Conservation (phyloP, 2,888 invertebrate genomes). For the Dynastes grantii region DNA sequence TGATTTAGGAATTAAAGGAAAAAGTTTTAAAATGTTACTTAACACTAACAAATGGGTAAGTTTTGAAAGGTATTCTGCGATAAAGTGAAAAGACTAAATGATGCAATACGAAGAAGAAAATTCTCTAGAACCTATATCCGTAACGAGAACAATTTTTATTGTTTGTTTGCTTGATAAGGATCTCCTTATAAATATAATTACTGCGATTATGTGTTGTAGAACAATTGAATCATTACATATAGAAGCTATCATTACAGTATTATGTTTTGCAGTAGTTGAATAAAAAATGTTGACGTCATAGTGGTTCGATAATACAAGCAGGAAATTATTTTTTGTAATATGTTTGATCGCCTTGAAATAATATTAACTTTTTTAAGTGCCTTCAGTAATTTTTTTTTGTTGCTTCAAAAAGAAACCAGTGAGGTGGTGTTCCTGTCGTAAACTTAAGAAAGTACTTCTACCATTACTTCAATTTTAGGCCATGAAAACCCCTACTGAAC, state of each 20-base stretch:
- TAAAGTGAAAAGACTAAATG: neutral
- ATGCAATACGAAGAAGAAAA: neutral
- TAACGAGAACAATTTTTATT: constrained; percentile 6
- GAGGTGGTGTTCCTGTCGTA: too few relatives aligned
- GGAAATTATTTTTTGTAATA: neutral
- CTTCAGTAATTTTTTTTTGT: too few relatives aligned
- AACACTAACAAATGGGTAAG: too few relatives aligned
- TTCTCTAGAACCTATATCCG: neutral
- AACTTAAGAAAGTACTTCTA: too few relatives aligned
- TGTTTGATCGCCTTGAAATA: too few relatives aligned
- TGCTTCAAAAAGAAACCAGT: too few relatives aligned
- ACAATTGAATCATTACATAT: neutral
- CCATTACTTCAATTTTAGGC: too few relatives aligned
- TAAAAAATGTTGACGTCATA: neutral
- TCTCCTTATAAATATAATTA: constrained; percentile 10
- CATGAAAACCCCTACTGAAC: too few relatives aligned
- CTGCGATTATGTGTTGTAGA: constrained; percentile 6
- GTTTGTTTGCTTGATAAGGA: constrained; percentile 6
- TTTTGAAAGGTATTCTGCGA: too few relatives aligned
- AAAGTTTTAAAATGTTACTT: too few relatives aligned
- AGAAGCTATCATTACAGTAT: constrained; percentile 13
- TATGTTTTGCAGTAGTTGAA: neutral
- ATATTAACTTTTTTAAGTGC: too few relatives aligned
- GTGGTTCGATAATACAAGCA: neutral
- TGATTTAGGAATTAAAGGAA: too few relatives aligned